These are phyloP conservation scores for Tinamus guttatus DNA, from an alignment of 2,113 vertebrate species.

Conservation along the genomic window DNA sequence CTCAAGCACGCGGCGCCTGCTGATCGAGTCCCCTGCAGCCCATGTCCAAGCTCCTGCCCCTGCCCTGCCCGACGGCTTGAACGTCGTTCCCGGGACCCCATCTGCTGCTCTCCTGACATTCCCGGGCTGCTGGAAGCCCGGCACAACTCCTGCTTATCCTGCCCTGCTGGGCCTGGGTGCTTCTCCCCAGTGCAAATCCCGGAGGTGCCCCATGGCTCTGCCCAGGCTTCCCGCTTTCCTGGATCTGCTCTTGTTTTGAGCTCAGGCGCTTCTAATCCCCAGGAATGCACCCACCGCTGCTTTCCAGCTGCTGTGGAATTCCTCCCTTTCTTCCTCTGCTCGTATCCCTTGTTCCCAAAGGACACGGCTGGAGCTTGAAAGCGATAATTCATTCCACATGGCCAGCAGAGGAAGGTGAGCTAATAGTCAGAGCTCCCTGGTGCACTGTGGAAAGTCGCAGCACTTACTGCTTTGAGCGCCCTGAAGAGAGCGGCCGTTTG, in stretches of 20 bases:
- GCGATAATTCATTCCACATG: background rate
- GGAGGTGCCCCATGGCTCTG: background rate
- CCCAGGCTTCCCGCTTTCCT: background rate
- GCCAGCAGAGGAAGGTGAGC: background rate
- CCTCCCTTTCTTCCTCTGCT: background rate
- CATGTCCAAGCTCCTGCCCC: background rate
- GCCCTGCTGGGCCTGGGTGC: background rate
- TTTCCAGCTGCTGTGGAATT: background rate
- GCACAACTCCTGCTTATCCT: background rate
- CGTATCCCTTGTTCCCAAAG: background rate
- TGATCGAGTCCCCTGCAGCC: background rate
- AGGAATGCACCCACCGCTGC: background rate
- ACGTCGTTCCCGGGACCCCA: fast-evolving
- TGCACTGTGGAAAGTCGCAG: background rate
- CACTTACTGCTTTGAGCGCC: background rate
- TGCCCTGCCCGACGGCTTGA: background rate
- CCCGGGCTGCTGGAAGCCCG: background rate
- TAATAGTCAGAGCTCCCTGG: background rate
- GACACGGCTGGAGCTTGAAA: background rate
- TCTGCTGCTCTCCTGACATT: background rate
- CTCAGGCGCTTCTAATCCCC: background rate
- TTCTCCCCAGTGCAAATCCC: background rate
- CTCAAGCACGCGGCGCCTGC: background rate
- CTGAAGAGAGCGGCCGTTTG: background rate
- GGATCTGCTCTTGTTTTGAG: background rate